phyloP scores from a whole-genome alignment of 1,140 invertebrate species.

The Pogonomyrmex californicus region DNA sequence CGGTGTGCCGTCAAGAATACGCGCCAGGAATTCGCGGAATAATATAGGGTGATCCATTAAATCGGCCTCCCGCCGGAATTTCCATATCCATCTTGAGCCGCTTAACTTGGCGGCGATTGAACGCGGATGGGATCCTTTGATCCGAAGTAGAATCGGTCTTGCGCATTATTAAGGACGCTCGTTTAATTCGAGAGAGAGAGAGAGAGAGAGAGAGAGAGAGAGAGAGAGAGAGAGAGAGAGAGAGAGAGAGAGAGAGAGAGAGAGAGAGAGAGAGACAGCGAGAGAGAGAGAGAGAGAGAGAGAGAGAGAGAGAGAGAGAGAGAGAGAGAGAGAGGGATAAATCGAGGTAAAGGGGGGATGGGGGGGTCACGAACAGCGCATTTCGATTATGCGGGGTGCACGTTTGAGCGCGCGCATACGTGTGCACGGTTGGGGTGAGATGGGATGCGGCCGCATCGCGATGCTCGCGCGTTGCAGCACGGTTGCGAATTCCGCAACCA shows the following conservation, averaged over 20 bases:
- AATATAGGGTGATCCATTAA: conserved; percentile 49
- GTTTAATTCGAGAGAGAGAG: conserved; percentile 23
- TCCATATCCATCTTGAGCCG: conserved; percentile 67
- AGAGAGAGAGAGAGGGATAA: background rate
- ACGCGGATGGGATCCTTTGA: conserved; percentile 61
- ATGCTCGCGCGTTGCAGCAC: conserved; percentile 19
- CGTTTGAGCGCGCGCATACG: conserved; percentile 28
- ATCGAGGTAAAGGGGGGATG: background rate
- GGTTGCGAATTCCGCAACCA: conserved; percentile 62
- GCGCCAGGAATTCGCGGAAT: conserved; percentile 25
- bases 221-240: background rate
- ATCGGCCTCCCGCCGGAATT: conserved; percentile 63
- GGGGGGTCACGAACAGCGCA: conserved; percentile 29
- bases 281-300: background rate
- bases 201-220: background rate
- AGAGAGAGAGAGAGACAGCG: background rate
- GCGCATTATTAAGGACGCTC: conserved; percentile 73
- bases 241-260: background rate
- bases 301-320: background rate
- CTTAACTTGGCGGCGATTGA: conserved; percentile 67
- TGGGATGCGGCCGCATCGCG: conserved; percentile 21
- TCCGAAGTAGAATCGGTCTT: conserved; percentile 65
- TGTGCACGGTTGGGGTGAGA: conserved; percentile 23
- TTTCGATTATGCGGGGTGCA: conserved; percentile 57
- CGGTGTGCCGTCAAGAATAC: conserved; percentile 4